Evolutionary conservation across 2,113 vertebrate genomes (phyloP).

Genomic region (Melanocharis versteri): DNA sequence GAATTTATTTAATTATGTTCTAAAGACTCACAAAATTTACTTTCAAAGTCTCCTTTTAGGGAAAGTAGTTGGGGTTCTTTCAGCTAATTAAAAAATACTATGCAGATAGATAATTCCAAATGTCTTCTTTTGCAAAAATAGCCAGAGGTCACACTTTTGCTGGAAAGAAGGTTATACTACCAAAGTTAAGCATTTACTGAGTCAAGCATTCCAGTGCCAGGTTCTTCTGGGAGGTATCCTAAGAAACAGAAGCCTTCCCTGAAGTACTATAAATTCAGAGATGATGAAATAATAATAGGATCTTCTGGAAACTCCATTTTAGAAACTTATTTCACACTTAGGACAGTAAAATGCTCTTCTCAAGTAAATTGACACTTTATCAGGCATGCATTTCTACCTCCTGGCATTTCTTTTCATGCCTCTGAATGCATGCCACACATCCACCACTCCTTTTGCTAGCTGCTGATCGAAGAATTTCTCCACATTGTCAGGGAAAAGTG

Average conservation of each 20-base stretch:
- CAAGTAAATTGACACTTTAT: background rate
- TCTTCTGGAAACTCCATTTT: background rate
- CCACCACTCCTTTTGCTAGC: background rate
- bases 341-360: background rate
- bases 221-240: background rate
- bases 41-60: background rate
- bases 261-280: background rate
- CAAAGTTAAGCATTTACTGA: slow-evolving; percentile 22
- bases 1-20: background rate
- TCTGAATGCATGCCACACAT: background rate
- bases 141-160: background rate
- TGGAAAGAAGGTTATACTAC: background rate
- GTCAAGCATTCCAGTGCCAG: background rate
- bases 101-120: background rate
- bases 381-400: background rate
- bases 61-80: background rate
- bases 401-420: background rate
- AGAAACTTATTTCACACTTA: background rate
- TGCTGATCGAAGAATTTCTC: background rate
- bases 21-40: background rate
- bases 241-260: background rate
- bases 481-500: background rate
- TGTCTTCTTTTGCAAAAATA: background rate
- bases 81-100: background rate
- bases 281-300: background rate